phyloP scores from a whole-genome alignment of 2,888 invertebrate genomes.

The Pristionchus japonicus region DNA sequence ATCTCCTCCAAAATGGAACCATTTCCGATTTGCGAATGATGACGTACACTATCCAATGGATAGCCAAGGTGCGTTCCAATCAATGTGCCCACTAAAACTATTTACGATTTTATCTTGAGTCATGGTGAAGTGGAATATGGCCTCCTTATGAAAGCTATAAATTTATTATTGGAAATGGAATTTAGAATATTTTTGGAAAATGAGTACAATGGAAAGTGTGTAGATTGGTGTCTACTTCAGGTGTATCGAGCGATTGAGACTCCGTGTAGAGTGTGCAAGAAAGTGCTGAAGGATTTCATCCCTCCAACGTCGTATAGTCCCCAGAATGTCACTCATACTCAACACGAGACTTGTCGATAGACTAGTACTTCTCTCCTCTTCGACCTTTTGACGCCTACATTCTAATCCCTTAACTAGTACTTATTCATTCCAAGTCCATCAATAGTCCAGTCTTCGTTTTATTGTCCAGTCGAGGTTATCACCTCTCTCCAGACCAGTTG shows the following conservation, averaged over 20 bases:
- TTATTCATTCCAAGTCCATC: neutral
- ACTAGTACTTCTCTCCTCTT: neutral
- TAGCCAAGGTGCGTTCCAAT: neutral
- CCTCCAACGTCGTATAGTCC: neutral
- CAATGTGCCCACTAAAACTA: neutral
- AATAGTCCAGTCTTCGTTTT: neutral
- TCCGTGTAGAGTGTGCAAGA: slow-evolving; percentile 31
- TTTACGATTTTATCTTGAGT: too few relatives aligned
- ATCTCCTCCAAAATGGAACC: slow-evolving; percentile 1
- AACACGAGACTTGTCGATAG: slow-evolving; percentile 45
- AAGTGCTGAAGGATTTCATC: slow-evolving; percentile 43
- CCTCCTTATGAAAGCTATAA: neutral
- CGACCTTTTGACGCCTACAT: too few relatives aligned
- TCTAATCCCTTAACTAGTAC: neutral
- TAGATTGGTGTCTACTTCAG: neutral
- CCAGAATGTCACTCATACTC: neutral
- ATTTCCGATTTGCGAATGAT: neutral
- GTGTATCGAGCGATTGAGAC: neutral
- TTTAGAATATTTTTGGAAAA: too few relatives aligned
- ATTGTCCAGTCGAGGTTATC: neutral
- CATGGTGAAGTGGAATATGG: too few relatives aligned
- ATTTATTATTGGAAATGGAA: neutral
- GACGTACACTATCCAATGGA: neutral
- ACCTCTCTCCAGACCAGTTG: neutral
- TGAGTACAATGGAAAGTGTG: neutral